Base-by-base conservation (phyloP, 2,888 invertebrate species). In the Horisme vitalbata region DNA sequence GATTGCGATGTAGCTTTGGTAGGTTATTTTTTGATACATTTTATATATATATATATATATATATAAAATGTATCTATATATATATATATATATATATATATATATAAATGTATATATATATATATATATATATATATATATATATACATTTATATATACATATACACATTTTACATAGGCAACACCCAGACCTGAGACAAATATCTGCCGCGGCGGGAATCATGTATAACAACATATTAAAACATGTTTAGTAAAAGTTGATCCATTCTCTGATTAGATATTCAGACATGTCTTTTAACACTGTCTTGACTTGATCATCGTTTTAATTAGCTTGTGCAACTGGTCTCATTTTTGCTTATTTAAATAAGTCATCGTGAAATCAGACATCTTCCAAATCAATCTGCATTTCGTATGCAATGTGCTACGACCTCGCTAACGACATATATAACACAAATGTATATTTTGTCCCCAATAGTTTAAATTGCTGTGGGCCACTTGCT, bases 321-420 rank as follows among this genome's bases (percentile, higher is more conserved):
- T 12, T 11, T 27, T 24, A 15, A 11, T 28, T 11, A 1, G 14
- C 8, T 43, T 35, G 7, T 15, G 35, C 43, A 36, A 43, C 30
- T 36, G 35, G 30, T 18, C 43, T 31, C 43, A 43, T 18, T 43
- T 15, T 18, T 14, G n/a, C 23, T 43, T 23, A 43, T 43, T 43
- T 36, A 23, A 28, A 43, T 41, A 11, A 28, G 28, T 35, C n/a
- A 18, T 36, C 15, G 14, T n/a, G 35, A 43, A 43, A 43, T 35
- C 23, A n/a, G 23, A 15, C 28, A 33, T 41, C 20, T 27, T 27
- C 33, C 27, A 10, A 11, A 11, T n/a, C 12, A 10, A 20, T 33
- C 9, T 41, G 13, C 33, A 41, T 41, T 12, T 32, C 28, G 13
- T 11, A n/a, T 27, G 26, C 26, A 27, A 4, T 13, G 8, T 41